These are phyloP conservation scores for Stratiolaelaps scimitus DNA, from an alignment of 1,140 invertebrate species.

Conservation along the genomic window DNA sequence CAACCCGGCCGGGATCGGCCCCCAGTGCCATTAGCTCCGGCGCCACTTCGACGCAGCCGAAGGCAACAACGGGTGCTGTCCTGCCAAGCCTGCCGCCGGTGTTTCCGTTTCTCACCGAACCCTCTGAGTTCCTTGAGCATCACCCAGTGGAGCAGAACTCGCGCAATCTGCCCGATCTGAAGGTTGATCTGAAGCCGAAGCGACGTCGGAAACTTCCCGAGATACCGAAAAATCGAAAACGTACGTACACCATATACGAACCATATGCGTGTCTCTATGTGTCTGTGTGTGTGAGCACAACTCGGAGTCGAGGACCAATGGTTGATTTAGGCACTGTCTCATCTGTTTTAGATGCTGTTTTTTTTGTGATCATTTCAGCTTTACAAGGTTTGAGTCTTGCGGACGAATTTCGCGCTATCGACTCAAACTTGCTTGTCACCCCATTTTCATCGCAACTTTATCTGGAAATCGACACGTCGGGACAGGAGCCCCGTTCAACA, in stretches of 20 bases:
- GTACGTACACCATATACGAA: background rate
- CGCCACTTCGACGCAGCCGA: no score
- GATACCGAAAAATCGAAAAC: conserved; percentile 15
- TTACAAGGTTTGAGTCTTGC: conserved; percentile 18
- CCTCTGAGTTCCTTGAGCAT: conserved; percentile 9
- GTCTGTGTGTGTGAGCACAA: no score
- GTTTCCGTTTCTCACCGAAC: background rate
- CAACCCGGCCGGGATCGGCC: no score
- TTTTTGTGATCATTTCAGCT: background rate
- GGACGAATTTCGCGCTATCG: conserved; percentile 16
- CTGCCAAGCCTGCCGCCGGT: no score
- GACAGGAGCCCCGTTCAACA: conserved; percentile 4
- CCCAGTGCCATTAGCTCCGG: no score
- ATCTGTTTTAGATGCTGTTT: no score
- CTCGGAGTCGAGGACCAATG: no score
- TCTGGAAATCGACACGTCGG: conserved; percentile 22
- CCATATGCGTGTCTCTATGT: no score
- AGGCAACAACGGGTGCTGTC: no score
- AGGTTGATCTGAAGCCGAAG: background rate
- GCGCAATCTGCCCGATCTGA: conserved; percentile 16
- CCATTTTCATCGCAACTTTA: conserved; percentile 21
- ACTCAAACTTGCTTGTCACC: conserved; percentile 14
- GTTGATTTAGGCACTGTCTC: no score
- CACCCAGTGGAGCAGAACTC: background rate
- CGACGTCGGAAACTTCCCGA: conserved; percentile 3